Evolutionary conservation across 2,888 invertebrate species (phyloP), one percentile per base, ranked within the genome.

Genomic region (Mesoligia furuncula): DNA sequence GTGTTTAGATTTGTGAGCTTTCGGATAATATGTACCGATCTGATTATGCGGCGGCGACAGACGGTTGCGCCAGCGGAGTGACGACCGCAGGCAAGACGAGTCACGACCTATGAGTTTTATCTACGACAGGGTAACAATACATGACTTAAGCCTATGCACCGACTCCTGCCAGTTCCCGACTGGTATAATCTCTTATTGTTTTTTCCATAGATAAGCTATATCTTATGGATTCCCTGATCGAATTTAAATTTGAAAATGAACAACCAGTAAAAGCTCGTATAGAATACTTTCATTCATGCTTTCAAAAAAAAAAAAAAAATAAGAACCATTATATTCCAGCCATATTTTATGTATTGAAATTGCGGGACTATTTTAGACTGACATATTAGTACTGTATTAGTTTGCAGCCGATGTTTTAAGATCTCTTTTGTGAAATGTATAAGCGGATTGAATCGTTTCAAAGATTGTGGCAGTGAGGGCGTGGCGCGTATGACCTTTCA

Each of bases 11-110:
- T 45, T 36, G 48, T 61, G 48, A 61, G 48, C 11, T 27, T n/a
- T 45, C 11, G 15, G 27, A 24, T 36, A 20, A 48, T 73, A 31
- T 36, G 45, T 45, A 11, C 57, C 20, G 36, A 73, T 36, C 59
- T 59, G 31, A 73, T 74, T 73, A 73, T 27, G 36, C 45, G 45
- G 59, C 31, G 54, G 71, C n/a, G 27, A 8, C 17, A 17, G 27
- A 15, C 27, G 59, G 27, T 27, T 27, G 6, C 57, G 24, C n/a
- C 13, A 57, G n/a, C 27, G 59, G 27, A 59, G 15, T 27, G 59
- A 0, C 0, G 27, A 27, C 27, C 15, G 27, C 7, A 0, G 15
- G 6, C 59, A 15, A 6, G n/a, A 13, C 57, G 57, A 13, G 45
- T 4, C 0, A 45, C 13, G 45, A 13, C 15, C 15, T 27, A 27